Conservation (phyloP, 92 coral and sea anemone genomes). For the Nematostella vectensis region DNA sequence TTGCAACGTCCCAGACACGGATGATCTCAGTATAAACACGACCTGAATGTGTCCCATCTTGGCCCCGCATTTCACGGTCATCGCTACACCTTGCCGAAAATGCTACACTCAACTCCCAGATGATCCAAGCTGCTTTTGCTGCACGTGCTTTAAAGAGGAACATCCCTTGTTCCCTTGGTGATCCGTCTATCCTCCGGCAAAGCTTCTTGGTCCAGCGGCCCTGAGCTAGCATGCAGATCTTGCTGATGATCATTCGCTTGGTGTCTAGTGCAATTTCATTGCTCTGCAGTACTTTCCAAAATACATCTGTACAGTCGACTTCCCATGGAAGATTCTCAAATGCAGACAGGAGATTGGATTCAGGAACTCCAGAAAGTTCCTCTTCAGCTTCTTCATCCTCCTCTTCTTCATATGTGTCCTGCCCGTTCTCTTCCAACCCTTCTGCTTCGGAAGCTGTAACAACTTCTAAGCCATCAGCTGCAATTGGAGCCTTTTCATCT, state of each 20-base stretch:
- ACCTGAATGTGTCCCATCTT: constrained; percentile 13
- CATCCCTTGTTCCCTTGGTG: constrained; percentile 52
- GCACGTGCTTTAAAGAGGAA: constrained; percentile 64
- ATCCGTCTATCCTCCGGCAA: constrained; percentile 72
- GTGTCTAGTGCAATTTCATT: constrained; percentile 24
- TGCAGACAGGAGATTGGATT: constrained; percentile 30
- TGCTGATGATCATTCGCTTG: constrained; percentile 40
- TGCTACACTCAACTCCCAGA: constrained; percentile 91
- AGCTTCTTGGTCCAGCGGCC: constrained; percentile 73
- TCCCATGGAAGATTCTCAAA: constrained; percentile 92
- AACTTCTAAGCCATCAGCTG: background rate
- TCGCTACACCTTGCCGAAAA: constrained; percentile 84
- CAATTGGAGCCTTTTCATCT: constrained; percentile 8
- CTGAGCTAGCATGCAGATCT: constrained; percentile 74
- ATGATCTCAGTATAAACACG: constrained; percentile 89
- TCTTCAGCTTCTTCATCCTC: constrained; percentile 11
- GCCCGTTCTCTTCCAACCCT: background rate
- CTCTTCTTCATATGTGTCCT: background rate
- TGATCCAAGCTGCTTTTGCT: constrained; percentile 60
- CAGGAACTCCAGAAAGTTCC: constrained; percentile 7
- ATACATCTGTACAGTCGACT: constrained; percentile 84
- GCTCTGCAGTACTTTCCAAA: constrained; percentile 72
- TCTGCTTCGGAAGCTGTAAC: constrained; percentile 3
- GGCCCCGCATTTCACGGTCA: constrained; percentile 45
- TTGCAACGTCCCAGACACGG: constrained; percentile 90